Conservation (phyloP, 2,888 invertebrate genomes). For the Gastracanthus pulcherrimus region DNA sequence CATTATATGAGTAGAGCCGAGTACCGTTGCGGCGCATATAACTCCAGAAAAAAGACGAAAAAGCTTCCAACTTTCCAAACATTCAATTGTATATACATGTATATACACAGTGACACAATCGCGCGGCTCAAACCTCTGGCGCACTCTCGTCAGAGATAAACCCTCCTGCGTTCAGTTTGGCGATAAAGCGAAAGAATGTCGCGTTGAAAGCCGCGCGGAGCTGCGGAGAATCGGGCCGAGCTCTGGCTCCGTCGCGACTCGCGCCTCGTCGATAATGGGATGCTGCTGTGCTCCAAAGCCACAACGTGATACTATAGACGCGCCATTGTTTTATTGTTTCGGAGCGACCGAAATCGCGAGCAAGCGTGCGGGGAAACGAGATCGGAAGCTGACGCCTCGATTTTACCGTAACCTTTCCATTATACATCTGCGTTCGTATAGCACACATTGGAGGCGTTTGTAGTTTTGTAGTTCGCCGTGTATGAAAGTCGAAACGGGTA, state of each 20-base stretch:
- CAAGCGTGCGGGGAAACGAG: not conserved
- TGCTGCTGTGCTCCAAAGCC: not conserved
- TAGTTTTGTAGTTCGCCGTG: not conserved
- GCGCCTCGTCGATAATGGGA: not conserved
- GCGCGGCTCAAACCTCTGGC: too few relatives aligned
- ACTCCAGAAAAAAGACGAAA: too few relatives aligned
- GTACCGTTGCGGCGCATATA: not conserved
- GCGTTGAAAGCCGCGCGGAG: too few relatives aligned
- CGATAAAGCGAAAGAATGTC: too few relatives aligned
- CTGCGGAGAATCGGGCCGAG: not conserved
- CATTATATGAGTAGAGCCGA: not conserved
- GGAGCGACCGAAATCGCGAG: not conserved
- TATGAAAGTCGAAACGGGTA: not conserved
- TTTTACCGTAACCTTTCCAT: not conserved
- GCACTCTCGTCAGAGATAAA: too few relatives aligned
- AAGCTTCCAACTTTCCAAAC: too few relatives aligned
- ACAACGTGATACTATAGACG: too few relatives aligned
- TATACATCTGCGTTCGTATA: conserved; percentile 46
- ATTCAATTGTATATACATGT: too few relatives aligned
- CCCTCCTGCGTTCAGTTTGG: too few relatives aligned
- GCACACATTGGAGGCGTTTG: conserved; percentile 53
- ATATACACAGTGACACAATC: too few relatives aligned
- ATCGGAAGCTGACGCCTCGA: not conserved
- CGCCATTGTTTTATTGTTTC: conserved; percentile 18
- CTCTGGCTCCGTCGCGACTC: too few relatives aligned